Conservation (phyloP, 2,113 vertebrate species). For the Ageneiosus marmoratus region DNA sequence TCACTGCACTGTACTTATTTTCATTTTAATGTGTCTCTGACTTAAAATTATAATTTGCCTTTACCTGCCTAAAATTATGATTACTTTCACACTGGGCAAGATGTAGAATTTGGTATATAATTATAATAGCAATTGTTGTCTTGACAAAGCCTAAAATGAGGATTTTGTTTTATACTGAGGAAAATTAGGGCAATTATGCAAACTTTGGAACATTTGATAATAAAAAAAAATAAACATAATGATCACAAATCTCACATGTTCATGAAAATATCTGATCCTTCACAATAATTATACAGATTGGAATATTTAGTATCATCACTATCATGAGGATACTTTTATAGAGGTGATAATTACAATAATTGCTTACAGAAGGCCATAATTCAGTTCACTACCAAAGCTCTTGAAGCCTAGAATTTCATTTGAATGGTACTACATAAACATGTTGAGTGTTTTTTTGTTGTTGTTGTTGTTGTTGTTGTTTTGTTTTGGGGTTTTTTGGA, state of each 20-base stretch:
- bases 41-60: too few relatives aligned
- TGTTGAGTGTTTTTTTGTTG: not conserved
- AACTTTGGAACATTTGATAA: not conserved
- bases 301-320: not conserved
- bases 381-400: not conserved
- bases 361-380: not conserved
- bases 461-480: too few relatives aligned
- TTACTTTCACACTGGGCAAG: too few relatives aligned
- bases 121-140: not conserved
- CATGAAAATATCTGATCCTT: not conserved
- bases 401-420: not conserved
- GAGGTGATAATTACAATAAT: slow-evolving; percentile 11
- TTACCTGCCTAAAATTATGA: too few relatives aligned
- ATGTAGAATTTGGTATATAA: not conserved
- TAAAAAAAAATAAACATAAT: not conserved
- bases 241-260: not conserved
- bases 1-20: too few relatives aligned
- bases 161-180: not conserved
- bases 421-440: slow-evolving; percentile 4
- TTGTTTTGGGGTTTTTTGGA: too few relatives aligned
- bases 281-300: not conserved
- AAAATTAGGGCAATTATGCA: not conserved
- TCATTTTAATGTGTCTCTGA: too few relatives aligned
- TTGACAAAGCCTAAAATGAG: not conserved
- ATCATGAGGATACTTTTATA: not conserved